Conservation (phyloP, 2,888 invertebrate species). For the Lasioglossum figueresi region DNA sequence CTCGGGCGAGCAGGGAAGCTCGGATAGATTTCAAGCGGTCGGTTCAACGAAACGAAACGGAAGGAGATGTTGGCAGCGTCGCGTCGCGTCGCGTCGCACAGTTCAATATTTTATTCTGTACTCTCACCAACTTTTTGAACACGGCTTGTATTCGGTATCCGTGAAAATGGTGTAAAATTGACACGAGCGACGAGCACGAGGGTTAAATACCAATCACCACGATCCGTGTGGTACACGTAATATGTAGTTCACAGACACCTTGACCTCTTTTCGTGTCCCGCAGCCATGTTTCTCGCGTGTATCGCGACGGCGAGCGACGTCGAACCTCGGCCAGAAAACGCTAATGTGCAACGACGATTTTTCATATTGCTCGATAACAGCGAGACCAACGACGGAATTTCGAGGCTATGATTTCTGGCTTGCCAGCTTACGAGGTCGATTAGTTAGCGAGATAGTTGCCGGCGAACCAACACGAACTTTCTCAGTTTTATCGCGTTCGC, state of each 20-base stretch:
- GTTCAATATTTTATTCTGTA: too few species aligned
- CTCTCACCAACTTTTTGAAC: too few species aligned
- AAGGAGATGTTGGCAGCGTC: background rate
- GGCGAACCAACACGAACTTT: conserved; percentile 47
- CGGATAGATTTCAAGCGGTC: conserved; percentile 43
- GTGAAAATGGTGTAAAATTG: background rate
- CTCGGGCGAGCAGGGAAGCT: conserved; percentile 3
- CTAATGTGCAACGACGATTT: conserved; percentile 47
- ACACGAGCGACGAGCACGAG: background rate
- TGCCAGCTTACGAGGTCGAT: conserved; percentile 44
- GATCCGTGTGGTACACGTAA: background rate
- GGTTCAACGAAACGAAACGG: background rate
- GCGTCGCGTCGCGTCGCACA: background rate
- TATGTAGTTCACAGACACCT: conserved; percentile 32
- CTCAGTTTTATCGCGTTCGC: conserved; percentile 32
- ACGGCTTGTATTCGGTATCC: background rate
- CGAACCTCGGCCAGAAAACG: conserved; percentile 15
- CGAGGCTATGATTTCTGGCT: conserved; percentile 36
- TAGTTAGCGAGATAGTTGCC: conserved; percentile 26
- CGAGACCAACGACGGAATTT: conserved; percentile 42
- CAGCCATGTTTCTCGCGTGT: conserved; percentile 37
- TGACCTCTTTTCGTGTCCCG: conserved; percentile 41
- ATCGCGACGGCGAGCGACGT: background rate
- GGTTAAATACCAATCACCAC: background rate
- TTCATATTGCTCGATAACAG: conserved; percentile 55